Base-by-base conservation (phyloP, 2,797 vertebrate genomes). In the Ciconia nigra region DNA sequence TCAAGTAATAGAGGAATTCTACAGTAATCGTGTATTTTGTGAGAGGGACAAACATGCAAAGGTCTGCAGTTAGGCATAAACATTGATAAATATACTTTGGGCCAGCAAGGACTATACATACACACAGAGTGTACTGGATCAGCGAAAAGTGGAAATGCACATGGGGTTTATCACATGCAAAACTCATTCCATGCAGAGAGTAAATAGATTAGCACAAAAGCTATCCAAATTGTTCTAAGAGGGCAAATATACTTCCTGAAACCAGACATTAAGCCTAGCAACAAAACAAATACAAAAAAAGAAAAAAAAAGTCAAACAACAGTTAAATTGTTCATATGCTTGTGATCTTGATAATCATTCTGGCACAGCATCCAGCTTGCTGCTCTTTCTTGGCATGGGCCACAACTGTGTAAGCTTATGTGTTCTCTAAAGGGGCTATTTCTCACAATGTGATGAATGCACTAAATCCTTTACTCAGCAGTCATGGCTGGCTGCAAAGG, bases 301-400 rank as follows among this genome's bases (percentile, higher is more conserved):
- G 65, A 35, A 73, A 28, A 21, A 67, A 57, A 47, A 81, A 18
- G 10, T 41, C 79, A 61, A 89, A 82, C 37, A 93, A 82, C 11
- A 78, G 72, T 61, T 44, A 59, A 33, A 65, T 59, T 78, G 91
- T 87, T 95, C 58, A 37, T 77, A 35, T 1, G n/a, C 67, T 74
- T 93, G 62, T 81, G 90, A 96, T 94, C 90, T 90, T 83, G 87
- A 76, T 72, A 92, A 94, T 87, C 15, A 33, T 41, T 47, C 82
- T 94, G 95, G 89, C 90, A 89, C 46, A 66, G 87, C 37, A 54
- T 26, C 63, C 78, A 92, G 51, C 65, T 66, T 54, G 35, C 76
- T 92, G 77, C 87, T 69, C 44, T 63, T 39, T 88, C 69, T 31
- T 97, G 83, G 80, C 93, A 93, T 13, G 69, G 77, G 59, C 83